Evolutionary conservation across 2,888 invertebrate species (phyloP).

Genomic region (Nephrotoma guestfalica): DNA sequence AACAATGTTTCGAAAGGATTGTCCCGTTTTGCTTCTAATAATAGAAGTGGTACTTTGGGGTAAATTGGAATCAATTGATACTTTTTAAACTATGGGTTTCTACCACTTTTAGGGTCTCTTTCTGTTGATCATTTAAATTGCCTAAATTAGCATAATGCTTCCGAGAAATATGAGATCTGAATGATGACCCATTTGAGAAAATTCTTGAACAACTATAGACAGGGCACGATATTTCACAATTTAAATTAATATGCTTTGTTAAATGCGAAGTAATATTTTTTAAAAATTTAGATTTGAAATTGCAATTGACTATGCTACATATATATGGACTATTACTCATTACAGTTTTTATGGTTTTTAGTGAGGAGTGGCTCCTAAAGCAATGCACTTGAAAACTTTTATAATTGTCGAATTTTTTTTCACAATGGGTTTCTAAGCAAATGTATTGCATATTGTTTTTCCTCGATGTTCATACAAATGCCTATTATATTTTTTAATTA

Average conservation of each 20-base stretch:
- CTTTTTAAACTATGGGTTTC: too few relatives aligned
- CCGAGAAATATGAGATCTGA: slow-evolving; percentile 6
- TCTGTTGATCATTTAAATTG: too few relatives aligned
- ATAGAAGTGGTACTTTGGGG: too few relatives aligned
- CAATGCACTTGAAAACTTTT: too few relatives aligned
- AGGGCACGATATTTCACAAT: background rate
- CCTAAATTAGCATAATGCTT: slow-evolving; percentile 1
- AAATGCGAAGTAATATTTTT: background rate
- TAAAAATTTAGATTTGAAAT: background rate
- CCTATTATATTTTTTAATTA: background rate
- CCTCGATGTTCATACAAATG: background rate
- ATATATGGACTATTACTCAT: background rate
- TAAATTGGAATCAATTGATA: background rate
- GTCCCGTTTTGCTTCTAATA: too few relatives aligned
- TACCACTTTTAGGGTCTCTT: too few relatives aligned
- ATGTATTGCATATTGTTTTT: background rate
- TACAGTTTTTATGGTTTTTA: background rate
- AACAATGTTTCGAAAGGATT: too few relatives aligned
- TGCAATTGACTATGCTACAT: background rate
- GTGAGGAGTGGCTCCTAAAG: too few relatives aligned
- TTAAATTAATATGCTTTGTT: background rate
- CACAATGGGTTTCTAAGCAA: background rate
- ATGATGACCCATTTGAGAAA: background rate
- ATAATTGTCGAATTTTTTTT: too few relatives aligned
- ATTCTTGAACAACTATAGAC: background rate